Percentiles rank a stretch among this genome's conserved stretches.
Conservation (phyloP, 2,113 vertebrate species). For the Macroglossus sobrinus region DNA sequence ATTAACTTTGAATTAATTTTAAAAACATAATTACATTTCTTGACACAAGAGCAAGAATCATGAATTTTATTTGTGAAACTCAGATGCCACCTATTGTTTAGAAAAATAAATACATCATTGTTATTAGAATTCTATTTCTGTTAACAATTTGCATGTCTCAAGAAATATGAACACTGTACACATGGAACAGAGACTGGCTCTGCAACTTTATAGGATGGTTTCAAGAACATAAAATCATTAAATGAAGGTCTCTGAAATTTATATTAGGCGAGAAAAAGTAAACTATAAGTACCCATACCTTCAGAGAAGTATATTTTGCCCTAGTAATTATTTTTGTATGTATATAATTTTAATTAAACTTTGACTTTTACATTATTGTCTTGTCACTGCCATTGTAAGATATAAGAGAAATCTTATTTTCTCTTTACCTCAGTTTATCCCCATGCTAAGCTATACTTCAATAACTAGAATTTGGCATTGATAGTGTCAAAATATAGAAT, state of each 20-base stretch:
- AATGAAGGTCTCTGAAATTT: not conserved
- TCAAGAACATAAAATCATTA: not conserved
- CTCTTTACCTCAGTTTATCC: not conserved
- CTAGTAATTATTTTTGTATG: not conserved
- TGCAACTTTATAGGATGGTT: not conserved
- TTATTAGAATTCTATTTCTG: not conserved
- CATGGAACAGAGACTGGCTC: not conserved
- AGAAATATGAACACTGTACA: not conserved
- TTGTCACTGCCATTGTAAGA: not conserved
- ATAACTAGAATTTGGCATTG: not conserved
- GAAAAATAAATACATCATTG: slow-evolving; percentile 50
- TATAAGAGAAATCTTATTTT: not conserved
- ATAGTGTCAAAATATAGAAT: not conserved
- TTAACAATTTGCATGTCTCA: not conserved
- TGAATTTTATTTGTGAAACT: slow-evolving; percentile 61
- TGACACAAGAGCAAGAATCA: not conserved
- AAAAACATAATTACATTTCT: not conserved
- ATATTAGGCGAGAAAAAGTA: not conserved
- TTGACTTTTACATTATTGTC: not conserved
- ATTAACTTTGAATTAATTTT: slow-evolving; percentile 20
- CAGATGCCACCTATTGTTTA: slow-evolving; percentile 67
- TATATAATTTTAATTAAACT: not conserved
- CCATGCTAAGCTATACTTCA: not conserved
- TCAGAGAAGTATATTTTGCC: not conserved
- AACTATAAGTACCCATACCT: not conserved